Percentiles rank a stretch among this genome's conserved stretches.
phyloP scores from a whole-genome alignment of 2,888 invertebrate species.

The Apamea anceps region DNA sequence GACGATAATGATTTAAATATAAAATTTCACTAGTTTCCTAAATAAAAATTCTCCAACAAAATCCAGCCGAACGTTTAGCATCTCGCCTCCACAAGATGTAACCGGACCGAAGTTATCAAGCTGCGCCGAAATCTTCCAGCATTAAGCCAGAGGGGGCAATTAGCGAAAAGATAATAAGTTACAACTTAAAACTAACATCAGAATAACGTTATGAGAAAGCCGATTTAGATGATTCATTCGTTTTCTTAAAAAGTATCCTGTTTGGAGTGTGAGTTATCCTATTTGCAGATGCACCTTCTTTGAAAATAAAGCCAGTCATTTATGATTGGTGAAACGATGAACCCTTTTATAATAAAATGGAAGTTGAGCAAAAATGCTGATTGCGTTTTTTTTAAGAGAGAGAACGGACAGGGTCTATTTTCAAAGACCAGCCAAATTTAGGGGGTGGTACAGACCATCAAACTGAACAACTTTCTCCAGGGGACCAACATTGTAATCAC shows the following conservation, averaged over 20 bases:
- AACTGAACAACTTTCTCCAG: no score
- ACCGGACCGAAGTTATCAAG: constrained; percentile 64
- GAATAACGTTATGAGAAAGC: constrained; percentile 38
- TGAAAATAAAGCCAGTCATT: not conserved
- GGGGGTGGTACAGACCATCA: no score
- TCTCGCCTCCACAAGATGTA: constrained; percentile 29
- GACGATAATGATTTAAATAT: not conserved
- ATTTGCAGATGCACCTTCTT: not conserved
- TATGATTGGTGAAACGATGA: not conserved
- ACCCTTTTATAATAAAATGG: not conserved
- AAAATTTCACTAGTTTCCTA: not conserved
- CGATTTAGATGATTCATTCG: constrained; percentile 40
- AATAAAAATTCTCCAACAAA: not conserved
- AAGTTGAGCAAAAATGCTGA: not conserved
- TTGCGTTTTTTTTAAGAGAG: not conserved
- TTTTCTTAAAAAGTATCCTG: constrained; percentile 38
- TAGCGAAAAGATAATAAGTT: constrained; percentile 75
- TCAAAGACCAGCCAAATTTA: no score
- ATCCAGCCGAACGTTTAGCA: constrained; percentile 36
- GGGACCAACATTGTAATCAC: no score
- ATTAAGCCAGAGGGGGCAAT: constrained; percentile 80
- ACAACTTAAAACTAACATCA: constrained; percentile 73
- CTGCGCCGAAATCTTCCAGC: constrained; percentile 66
- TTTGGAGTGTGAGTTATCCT: not conserved
- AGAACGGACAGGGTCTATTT: not conserved